Percentiles rank a stretch among this genome's conserved stretches.
phyloP scores from a whole-genome alignment of 2,113 vertebrate species.

The Phycodurus eques region DNA sequence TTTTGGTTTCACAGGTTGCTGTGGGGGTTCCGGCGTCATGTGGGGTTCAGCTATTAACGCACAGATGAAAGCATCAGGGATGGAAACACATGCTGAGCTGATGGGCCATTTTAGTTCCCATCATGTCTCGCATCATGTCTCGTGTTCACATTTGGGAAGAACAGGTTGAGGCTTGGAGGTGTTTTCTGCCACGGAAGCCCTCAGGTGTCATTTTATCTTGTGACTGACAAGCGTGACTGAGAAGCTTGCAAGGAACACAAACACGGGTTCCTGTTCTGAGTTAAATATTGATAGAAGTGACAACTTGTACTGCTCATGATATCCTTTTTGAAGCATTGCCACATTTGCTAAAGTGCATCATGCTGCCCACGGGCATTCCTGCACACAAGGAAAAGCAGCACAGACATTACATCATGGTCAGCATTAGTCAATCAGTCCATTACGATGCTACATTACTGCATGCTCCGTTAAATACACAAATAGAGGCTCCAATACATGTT shows the following conservation, averaged over 20 bases:
- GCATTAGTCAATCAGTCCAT: neutral
- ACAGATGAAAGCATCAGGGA: slow-evolving; percentile 46
- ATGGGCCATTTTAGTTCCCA: neutral
- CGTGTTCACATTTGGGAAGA: neutral
- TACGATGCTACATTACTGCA: neutral
- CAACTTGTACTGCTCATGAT: neutral
- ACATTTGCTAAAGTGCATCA: neutral
- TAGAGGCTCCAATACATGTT: too few species aligned
- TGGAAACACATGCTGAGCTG: neutral
- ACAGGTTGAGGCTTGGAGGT: neutral
- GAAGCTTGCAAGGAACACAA: neutral
- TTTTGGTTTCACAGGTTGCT: slow-evolving; percentile 44
- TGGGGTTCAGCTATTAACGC: slow-evolving; percentile 33
- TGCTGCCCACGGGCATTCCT: neutral
- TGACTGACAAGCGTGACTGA: neutral
- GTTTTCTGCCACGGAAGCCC: neutral
- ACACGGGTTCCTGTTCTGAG: neutral
- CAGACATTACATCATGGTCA: neutral
- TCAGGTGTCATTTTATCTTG: neutral
- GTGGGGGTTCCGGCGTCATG: slow-evolving; percentile 12
- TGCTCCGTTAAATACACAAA: neutral
- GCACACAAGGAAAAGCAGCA: neutral
- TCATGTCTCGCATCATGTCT: neutral
- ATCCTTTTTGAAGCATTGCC: neutral
- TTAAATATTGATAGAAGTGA: slow-evolving; percentile 14